Conservation (phyloP, 2,113 vertebrate genomes). For the Cathartes aura region DNA sequence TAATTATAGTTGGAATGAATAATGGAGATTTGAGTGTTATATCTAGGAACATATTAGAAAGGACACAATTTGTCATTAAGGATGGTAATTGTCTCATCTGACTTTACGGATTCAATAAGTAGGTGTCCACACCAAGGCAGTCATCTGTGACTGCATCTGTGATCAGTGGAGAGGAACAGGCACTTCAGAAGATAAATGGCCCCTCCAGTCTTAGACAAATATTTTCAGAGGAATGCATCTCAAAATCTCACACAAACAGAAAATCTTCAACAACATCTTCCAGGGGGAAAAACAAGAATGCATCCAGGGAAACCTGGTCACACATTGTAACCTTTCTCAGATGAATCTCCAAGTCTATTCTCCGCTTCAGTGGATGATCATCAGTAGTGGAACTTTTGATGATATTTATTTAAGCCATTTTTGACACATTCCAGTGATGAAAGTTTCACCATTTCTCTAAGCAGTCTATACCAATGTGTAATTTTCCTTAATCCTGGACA, state of each 20-base stretch:
- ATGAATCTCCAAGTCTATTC: background rate
- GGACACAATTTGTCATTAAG: constrained; percentile 36
- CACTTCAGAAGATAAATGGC: constrained; percentile 1
- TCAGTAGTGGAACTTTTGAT: background rate
- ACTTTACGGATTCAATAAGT: background rate
- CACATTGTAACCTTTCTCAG: background rate
- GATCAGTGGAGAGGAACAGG: background rate
- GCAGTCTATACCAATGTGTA: background rate
- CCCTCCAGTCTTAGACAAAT: background rate
- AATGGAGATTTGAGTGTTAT: constrained; percentile 12
- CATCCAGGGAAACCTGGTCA: background rate
- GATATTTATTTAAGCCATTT: background rate
- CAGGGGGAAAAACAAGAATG: background rate
- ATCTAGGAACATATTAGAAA: constrained; percentile 21
- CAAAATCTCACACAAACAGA: background rate
- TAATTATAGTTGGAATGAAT: constrained; percentile 43
- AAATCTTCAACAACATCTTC: background rate
- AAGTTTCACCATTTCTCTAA: background rate
- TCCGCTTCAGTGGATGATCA: background rate
- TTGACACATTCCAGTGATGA: background rate
- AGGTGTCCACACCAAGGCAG: constrained; percentile 13
- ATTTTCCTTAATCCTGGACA: background rate
- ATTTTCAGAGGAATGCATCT: constrained; percentile 20
- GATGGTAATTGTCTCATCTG: constrained; percentile 33
- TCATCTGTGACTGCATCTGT: constrained; percentile 41